phyloP scores from a whole-genome alignment of 2,113 vertebrate species.

The Ictalurus punctatus region DNA sequence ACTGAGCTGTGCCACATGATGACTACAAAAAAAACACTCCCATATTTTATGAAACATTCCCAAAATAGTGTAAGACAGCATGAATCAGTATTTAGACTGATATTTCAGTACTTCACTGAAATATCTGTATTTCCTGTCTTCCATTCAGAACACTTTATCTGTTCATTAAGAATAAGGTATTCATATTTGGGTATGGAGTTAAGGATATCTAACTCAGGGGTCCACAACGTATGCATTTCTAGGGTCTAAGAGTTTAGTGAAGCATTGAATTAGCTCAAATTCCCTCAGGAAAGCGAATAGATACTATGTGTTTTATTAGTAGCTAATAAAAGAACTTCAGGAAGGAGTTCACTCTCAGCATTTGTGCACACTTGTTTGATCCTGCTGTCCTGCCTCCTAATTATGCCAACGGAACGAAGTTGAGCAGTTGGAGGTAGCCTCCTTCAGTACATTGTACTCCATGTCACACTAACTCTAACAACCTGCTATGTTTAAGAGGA shows the following conservation, averaged over 20 bases:
- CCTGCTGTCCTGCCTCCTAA: conserved; percentile 17
- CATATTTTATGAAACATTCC: conserved; percentile 26
- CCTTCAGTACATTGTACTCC: background rate
- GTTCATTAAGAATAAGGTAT: background rate
- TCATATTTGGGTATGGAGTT: background rate
- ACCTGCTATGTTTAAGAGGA: background rate
- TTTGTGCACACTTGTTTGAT: conserved; percentile 28
- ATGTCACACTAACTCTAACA: conserved; percentile 3
- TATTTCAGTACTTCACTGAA: too few relatives aligned
- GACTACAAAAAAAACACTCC: background rate
- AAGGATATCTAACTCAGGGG: background rate
- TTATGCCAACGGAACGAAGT: background rate
- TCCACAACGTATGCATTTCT: background rate
- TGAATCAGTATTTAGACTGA: conserved; percentile 24
- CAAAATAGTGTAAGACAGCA: conserved; percentile 22
- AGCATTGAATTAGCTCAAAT: background rate
- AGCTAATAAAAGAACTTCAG: background rate
- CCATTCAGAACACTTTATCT: background rate
- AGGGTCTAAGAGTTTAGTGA: background rate
- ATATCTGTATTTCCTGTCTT: background rate
- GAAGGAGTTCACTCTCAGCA: conserved; percentile 12
- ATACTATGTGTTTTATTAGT: background rate
- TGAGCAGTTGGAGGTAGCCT: conserved; percentile 21
- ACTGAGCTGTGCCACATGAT: conserved; percentile 29
- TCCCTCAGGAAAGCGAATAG: background rate